These are phyloP conservation scores for Tetrax tetrax DNA, from an alignment of 2,113 vertebrate species.

Conservation along the genomic window DNA sequence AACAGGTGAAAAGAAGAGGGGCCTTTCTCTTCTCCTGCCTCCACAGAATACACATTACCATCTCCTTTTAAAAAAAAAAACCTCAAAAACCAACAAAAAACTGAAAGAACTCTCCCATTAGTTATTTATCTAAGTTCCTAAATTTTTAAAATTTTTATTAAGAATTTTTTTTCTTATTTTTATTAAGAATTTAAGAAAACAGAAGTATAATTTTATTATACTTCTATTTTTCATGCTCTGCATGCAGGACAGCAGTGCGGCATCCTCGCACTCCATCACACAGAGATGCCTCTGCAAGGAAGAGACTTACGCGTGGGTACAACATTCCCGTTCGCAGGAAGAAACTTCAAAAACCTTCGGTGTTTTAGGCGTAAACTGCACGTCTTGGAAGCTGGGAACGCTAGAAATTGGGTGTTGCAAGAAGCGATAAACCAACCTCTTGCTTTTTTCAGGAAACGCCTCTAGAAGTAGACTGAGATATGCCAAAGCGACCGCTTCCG, in stretches of 20 bases:
- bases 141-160: too few species aligned
- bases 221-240: background rate
- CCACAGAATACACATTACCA: background rate
- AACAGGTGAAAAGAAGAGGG: slow-evolving; percentile 51
- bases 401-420: background rate
- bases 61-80: background rate
- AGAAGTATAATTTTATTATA: background rate
- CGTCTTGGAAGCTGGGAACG: background rate
- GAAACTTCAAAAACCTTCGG: background rate
- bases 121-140: background rate
- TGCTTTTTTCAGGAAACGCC: background rate
- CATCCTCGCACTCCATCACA: too few species aligned
- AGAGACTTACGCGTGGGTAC: background rate
- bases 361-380: background rate
- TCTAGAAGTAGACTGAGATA: background rate
- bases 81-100: too few species aligned
- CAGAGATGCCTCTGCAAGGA: background rate
- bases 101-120: background rate
- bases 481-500: background rate
- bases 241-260: background rate
- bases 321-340: background rate
- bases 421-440: background rate
- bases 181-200: too few species aligned
- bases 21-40: slow-evolving; percentile 25
- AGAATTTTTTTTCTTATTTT: too few species aligned